Evolutionary conservation across 1,140 invertebrate species (phyloP).

Genomic region (Cotesia glomerata): DNA sequence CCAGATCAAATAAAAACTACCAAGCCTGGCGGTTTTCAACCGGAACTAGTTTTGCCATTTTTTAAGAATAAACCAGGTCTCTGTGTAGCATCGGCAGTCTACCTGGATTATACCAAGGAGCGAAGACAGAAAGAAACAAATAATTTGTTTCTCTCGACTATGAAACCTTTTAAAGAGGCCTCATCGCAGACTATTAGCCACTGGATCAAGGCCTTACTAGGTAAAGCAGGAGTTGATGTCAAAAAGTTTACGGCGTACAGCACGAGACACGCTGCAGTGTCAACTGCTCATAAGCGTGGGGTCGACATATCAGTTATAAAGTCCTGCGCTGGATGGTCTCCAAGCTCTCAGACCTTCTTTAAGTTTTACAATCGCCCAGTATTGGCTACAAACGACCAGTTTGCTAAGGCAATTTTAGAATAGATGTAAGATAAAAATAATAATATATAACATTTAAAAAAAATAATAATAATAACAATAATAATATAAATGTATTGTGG

Average conservation of each 20-base stretch:
- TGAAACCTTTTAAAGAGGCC: not conserved
- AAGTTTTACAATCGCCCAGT: slow-evolving; percentile 14
- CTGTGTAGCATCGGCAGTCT: not conserved
- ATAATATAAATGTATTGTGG: not conserved
- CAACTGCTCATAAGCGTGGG: not conserved
- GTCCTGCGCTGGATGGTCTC: slow-evolving; percentile 1
- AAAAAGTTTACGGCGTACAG: not conserved
- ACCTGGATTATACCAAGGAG: not conserved
- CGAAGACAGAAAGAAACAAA: not conserved
- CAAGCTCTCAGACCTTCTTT: not conserved
- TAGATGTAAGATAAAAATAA: not conserved
- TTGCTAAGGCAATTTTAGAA: not conserved
- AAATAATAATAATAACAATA: not conserved
- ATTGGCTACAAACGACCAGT: not conserved
- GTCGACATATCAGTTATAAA: slow-evolving; percentile 2
- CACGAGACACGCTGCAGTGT: not conserved
- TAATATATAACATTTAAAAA: not conserved
- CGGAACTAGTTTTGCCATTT: not conserved
- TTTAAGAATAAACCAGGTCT: not conserved
- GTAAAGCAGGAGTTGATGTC: slow-evolving; percentile 4
- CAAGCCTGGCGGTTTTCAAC: not conserved
- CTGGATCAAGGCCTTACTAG: slow-evolving; percentile 7
- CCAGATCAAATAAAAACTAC: not conserved
- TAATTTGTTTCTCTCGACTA: not conserved
- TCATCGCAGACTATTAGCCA: not conserved